These are phyloP conservation scores for Drosophila tsacasi DNA, from an alignment of 1,140 invertebrate species.

Conservation along the genomic window DNA sequence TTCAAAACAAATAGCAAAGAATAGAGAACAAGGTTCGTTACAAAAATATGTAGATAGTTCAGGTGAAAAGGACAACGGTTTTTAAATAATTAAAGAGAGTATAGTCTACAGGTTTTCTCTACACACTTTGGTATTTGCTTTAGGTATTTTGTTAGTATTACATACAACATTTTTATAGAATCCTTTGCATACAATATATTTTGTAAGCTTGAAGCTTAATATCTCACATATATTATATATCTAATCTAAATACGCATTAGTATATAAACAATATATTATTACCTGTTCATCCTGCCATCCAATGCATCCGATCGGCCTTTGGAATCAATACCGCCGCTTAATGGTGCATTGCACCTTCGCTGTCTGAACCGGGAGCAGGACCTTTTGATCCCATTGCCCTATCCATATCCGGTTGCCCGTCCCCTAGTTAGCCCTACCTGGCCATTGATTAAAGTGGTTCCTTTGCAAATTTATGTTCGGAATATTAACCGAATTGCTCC, in stretches of 20 bases:
- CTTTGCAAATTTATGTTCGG: slow-evolving; percentile 81
- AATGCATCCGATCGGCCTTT: slow-evolving; percentile 3
- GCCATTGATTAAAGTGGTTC: slow-evolving; percentile 82
- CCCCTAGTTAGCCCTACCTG: slow-evolving; percentile 40
- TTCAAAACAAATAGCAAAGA: slow-evolving; percentile 3
- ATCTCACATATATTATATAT: too few relatives aligned
- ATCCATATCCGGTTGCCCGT: slow-evolving; percentile 1
- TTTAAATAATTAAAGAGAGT: background rate
- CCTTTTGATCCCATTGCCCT: slow-evolving; percentile 21
- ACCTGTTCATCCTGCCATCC: background rate
- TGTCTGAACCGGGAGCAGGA: slow-evolving; percentile 5
- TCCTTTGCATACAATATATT: too few relatives aligned
- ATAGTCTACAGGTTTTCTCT: background rate
- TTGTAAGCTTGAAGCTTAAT: too few relatives aligned
- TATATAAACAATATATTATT: background rate
- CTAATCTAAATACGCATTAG: too few relatives aligned
- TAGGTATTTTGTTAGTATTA: too few relatives aligned
- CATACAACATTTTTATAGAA: too few relatives aligned
- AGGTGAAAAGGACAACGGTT: background rate
- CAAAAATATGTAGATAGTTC: background rate
- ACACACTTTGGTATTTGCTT: background rate
- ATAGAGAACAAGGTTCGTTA: background rate
- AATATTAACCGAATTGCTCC: slow-evolving; percentile 83
- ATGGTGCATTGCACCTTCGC: slow-evolving; percentile 60
- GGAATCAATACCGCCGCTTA: slow-evolving; percentile 59